These are phyloP conservation scores for Pipa parva DNA, from an alignment of 2,113 vertebrate genomes.

Conservation along the genomic window DNA sequence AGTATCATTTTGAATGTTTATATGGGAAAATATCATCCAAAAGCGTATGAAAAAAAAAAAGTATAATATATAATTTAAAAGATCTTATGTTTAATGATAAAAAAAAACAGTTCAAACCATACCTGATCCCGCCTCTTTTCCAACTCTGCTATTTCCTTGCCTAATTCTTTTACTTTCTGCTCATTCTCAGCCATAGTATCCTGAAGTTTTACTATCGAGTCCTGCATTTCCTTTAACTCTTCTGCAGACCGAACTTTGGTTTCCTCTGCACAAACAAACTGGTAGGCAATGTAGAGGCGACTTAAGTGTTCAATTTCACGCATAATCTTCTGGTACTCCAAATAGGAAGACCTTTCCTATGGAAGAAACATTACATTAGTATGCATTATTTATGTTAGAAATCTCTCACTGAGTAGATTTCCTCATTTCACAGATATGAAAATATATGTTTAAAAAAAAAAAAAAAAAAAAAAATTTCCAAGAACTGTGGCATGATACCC, in stretches of 20 bases:
- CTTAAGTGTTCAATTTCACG: conserved; percentile 79
- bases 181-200: conserved; percentile 68
- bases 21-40: no score
- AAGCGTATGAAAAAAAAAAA: no score
- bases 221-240: conserved; percentile 72
- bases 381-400: no score
- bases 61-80: no score
- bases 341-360: conserved; percentile 80
- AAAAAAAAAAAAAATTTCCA: no score
- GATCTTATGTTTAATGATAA: no score
- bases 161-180: conserved; percentile 66
- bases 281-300: conserved; percentile 76
- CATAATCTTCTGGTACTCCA: conserved; percentile 88
- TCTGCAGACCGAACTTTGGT: conserved; percentile 67
- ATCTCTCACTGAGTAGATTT: no score
- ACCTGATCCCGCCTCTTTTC: conserved; percentile 82
- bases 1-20: no score
- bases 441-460: no score
- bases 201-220: conserved; percentile 63
- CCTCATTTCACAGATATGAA: no score
- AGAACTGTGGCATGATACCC: not conserved
- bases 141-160: conserved; percentile 70
- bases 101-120: no score
- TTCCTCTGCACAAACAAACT: conserved; percentile 82
- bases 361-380: conserved; percentile 23